These are phyloP conservation scores for Coranthus polyacanthus DNA, from an alignment of 2,797 vertebrate genomes.

Conservation along the genomic window DNA sequence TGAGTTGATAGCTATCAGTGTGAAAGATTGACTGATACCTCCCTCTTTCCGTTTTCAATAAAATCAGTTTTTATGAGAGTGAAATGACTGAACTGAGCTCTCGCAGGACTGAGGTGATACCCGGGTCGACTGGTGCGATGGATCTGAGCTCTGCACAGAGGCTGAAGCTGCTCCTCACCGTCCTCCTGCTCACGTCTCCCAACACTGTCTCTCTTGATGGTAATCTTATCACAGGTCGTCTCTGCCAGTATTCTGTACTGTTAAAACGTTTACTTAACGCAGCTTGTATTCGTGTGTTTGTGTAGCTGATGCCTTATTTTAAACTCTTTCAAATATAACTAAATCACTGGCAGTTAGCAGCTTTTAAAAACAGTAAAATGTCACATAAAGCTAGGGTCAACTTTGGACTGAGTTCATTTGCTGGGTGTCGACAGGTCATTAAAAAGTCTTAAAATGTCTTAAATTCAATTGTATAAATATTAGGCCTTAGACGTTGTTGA, in stretches of 20 bases:
- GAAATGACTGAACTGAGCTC: neutral
- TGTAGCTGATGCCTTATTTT: neutral
- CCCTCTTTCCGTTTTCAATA: constrained; percentile 22
- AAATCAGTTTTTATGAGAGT: neutral
- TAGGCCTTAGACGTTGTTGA: too few relatives aligned
- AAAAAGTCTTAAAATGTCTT: too few relatives aligned
- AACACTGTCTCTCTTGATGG: constrained; percentile 28
- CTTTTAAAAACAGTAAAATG: too few relatives aligned
- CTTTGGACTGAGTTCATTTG: too few relatives aligned
- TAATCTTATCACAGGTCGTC: constrained; percentile 52
- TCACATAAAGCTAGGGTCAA: too few relatives aligned
- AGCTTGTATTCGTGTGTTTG: too few relatives aligned
- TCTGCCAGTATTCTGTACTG: neutral
- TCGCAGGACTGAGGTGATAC: neutral
- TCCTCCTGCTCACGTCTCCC: constrained; percentile 40
- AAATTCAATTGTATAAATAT: too few relatives aligned
- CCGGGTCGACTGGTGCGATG: constrained; percentile 15
- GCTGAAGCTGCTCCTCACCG: constrained; percentile 17
- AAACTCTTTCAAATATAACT: too few relatives aligned
- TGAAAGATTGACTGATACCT: constrained; percentile 12
- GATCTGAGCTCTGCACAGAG: neutral
- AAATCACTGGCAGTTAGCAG: too few relatives aligned
- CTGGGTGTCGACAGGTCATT: too few relatives aligned
- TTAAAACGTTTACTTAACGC: neutral
- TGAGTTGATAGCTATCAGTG: constrained; percentile 37